Base-by-base conservation (phyloP, 2,113 vertebrate genomes). In the Patagioenas fasciata region DNA sequence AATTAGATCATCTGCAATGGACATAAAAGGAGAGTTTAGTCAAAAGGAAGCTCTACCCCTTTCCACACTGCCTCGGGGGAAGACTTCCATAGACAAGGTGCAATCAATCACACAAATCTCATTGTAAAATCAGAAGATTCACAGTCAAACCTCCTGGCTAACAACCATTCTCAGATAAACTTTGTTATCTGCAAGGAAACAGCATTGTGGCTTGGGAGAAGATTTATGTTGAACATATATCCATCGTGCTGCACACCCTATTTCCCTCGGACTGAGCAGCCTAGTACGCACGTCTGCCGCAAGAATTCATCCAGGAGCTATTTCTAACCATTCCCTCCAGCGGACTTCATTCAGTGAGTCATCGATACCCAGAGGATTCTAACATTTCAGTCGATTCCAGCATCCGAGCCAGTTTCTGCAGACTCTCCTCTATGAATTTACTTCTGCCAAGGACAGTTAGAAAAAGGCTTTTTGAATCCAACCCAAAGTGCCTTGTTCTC, bases 1-100 rank as follows among this genome's bases (percentile, higher is more conserved):
- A 36, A 97, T 57, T 2, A 97, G 65, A 85, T 99, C 99, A 94
- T 99, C 99, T 99, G 91, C 53, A 90, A 96, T 19, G 20, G 25
- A 94, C 82, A 96, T 9, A 89, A 93, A 91, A 78, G 53, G 13
- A 31, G 69, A 90, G 51, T n/a, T 80, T 29, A 85, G 29, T 34
- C 77, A 91, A 74, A 73, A 80, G 51, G n/a, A 78, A 92, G 38
- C 11, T 87, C 66, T 8, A 11, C 26, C 28, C 42, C 50, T 81
- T 86, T 23, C 74, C 5, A 50, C 11, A 10, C 9, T 47, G 42
- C 20, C 29, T 61, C 50, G 56, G 69, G 31, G 50, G 67, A 90
- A 32, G 5, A 44, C 31, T 20, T 79, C 67, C 48, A 80, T 78
- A 62, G 18, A 78, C 12, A 74, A 78, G 53, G 23, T 61, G 23